A percentile compares a stretch with the other conserved stretches of the same genome.
Evolutionary conservation across 92 coral and sea anemone genomes (phyloP).

Genomic region (Zoanthus solanderi): DNA sequence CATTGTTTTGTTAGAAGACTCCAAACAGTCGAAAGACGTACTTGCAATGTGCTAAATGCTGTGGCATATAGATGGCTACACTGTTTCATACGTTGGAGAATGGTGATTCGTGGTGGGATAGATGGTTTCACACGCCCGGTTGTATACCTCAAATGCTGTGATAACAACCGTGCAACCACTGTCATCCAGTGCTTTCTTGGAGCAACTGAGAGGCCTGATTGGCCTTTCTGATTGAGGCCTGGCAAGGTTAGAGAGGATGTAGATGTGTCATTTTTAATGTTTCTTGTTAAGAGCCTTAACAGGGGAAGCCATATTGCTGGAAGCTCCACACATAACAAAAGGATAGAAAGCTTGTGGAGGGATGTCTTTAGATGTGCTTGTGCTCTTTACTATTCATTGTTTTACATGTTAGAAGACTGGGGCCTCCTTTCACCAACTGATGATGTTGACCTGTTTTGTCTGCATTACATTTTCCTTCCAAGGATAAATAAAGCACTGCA

Average conservation of each 20-base stretch:
- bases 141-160: slow-evolving; percentile 43
- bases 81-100: slow-evolving; percentile 52
- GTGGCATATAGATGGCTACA: slow-evolving; percentile 73
- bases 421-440: slow-evolving; percentile 47
- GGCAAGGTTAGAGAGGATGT: slow-evolving; percentile 64
- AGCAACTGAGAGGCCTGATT: slow-evolving; percentile 55
- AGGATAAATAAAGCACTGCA: slow-evolving; percentile 52
- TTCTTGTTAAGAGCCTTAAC: slow-evolving; percentile 42
- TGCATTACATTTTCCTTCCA: slow-evolving; percentile 47
- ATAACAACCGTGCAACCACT: slow-evolving; percentile 57
- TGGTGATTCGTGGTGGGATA: slow-evolving; percentile 54
- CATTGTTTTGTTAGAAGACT: slow-evolving; percentile 65
- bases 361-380: slow-evolving; percentile 58
- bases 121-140: slow-evolving; percentile 27
- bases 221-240: slow-evolving; percentile 52
- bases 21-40: slow-evolving; percentile 58
- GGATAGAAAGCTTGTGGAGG: slow-evolving; percentile 55
- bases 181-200: slow-evolving; percentile 36
- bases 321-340: slow-evolving; percentile 54
- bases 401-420: slow-evolving; percentile 50
- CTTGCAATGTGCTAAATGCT: slow-evolving; percentile 68
- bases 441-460: slow-evolving; percentile 57
- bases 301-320: slow-evolving; percentile 58
- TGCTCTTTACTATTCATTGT: slow-evolving; percentile 51
- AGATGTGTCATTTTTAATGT: slow-evolving; percentile 57